Evolutionary conservation across 2,888 invertebrate genomes (phyloP).

Genomic region (Lithophane leautieri): DNA sequence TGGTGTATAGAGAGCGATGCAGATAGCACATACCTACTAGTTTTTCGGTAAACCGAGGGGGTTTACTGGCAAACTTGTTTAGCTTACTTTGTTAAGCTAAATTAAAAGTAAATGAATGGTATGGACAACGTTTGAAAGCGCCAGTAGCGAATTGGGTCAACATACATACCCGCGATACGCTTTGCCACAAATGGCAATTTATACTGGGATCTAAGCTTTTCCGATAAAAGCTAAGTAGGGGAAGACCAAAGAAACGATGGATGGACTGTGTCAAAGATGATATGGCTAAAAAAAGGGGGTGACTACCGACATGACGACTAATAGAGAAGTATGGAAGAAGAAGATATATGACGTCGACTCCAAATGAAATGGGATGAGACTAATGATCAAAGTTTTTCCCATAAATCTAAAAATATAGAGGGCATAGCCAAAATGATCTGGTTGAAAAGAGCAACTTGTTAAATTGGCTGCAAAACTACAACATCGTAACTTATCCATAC

Average conservation of each 20-base stretch:
- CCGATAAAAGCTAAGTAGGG: background rate
- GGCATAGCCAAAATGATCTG: background rate
- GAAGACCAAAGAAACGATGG: background rate
- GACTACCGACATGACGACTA: background rate
- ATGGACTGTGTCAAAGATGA: background rate
- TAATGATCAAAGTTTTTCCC: background rate
- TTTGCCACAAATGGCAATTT: background rate
- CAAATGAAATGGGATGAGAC: background rate
- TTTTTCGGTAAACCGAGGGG: background rate
- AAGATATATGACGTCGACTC: too few species aligned
- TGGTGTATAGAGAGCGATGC: background rate
- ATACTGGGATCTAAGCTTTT: background rate
- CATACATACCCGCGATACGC: background rate
- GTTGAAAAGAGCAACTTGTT: background rate
- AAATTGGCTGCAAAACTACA: background rate
- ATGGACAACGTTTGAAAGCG: background rate
- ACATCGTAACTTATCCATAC: background rate
- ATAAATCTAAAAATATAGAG: background rate
- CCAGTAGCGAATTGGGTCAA: background rate
- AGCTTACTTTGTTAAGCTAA: background rate
- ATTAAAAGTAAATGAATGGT: too few species aligned
- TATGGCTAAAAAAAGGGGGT: background rate
- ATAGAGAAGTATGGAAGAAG: background rate
- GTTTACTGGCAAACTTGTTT: background rate
- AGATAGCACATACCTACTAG: background rate